phyloP scores from a whole-genome alignment of 2,113 vertebrate species.

The Cavia porcellus region DNA sequence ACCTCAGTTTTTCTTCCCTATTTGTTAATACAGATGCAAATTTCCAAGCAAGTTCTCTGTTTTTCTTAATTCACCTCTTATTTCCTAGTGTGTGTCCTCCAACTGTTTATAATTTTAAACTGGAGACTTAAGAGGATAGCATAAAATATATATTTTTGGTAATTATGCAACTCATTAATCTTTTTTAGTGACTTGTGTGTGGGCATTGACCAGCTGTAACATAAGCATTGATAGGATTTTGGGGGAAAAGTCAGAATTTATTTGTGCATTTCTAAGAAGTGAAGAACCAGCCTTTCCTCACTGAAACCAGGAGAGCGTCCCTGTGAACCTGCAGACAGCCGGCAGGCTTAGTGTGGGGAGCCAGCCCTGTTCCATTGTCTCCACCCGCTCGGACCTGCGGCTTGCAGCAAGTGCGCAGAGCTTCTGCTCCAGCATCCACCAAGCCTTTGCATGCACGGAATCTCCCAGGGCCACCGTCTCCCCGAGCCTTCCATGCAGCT shows the following conservation, averaged over 20 bases:
- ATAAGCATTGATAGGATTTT: conserved; percentile 1
- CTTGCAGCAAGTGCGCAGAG: neutral
- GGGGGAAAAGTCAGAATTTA: neutral
- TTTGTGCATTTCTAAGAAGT: conserved; percentile 10
- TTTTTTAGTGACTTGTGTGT: neutral
- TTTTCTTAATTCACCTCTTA: conserved; percentile 30
- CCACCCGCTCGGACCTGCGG: neutral
- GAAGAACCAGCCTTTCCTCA: neutral
- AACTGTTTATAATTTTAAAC: neutral
- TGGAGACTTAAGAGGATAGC: conserved; percentile 17
- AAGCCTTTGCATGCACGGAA: neutral
- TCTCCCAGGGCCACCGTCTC: neutral
- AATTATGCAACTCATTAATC: conserved; percentile 25
- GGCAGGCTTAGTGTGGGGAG: neutral
- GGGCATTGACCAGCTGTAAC: neutral
- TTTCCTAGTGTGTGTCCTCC: neutral
- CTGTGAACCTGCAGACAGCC: neutral
- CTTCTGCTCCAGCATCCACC: neutral
- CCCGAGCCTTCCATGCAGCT: neutral
- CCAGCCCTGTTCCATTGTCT: neutral
- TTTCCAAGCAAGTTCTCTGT: conserved; percentile 13
- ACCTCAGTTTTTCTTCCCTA: neutral
- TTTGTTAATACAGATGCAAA: neutral
- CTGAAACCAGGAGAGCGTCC: neutral
- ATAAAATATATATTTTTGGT: conserved; percentile 15